Conservation (phyloP, 1,140 invertebrate genomes). For the Mesaphorura yosii region DNA sequence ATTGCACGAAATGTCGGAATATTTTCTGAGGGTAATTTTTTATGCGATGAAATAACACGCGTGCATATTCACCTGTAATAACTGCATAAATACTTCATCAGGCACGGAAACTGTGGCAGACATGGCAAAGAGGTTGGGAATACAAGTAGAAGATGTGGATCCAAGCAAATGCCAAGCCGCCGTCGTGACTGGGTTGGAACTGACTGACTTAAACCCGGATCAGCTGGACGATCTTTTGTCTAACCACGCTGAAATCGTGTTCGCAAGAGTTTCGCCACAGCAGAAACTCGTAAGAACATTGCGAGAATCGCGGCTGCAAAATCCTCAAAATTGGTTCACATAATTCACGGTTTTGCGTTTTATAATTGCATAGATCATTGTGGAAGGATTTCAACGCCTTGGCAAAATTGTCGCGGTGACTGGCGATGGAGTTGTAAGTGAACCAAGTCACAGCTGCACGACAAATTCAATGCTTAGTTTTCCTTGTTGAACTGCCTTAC, state of each 20-base stretch:
- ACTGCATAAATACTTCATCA: too few relatives aligned
- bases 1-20: constrained; percentile 60
- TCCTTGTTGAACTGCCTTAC: not conserved
- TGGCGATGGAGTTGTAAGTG: constrained; percentile 43
- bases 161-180: constrained; percentile 88
- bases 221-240: constrained; percentile 65
- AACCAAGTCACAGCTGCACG: too few relatives aligned
- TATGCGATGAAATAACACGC: too few relatives aligned
- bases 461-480: too few relatives aligned
- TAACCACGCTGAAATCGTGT: constrained; percentile 96
- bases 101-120: constrained; percentile 94
- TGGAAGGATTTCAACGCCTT: constrained; percentile 94
- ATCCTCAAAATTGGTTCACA: too few relatives aligned
- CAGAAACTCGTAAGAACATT: too few relatives aligned
- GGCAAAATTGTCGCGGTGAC: constrained; percentile 60
- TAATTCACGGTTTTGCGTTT: too few relatives aligned
- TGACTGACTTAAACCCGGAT: constrained; percentile 78
- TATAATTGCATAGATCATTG: too few relatives aligned
- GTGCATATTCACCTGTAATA: too few relatives aligned
- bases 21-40: constrained; percentile 60
- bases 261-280: constrained; percentile 97
- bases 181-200: constrained; percentile 87
- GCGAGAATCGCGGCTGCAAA: too few relatives aligned
- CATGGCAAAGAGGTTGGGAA: constrained; percentile 81
- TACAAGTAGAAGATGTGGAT: constrained; percentile 84